Percentiles rank a stretch among this genome's conserved stretches.
Conservation (phyloP, 1,140 invertebrate species). For the Lordiphosa collinella region DNA sequence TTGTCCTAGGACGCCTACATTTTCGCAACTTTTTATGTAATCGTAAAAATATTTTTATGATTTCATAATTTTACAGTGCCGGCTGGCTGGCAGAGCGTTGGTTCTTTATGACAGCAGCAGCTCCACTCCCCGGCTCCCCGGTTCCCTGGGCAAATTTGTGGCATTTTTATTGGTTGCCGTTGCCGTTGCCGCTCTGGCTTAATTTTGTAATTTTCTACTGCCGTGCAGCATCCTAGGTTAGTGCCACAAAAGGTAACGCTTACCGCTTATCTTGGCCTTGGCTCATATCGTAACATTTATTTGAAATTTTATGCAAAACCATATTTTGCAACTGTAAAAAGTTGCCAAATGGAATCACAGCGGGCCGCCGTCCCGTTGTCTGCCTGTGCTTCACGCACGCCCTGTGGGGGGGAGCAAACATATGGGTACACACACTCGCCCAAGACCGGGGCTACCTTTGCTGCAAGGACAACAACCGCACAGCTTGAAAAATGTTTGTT, state of each 20-base stretch:
- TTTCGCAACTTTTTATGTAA: slow-evolving; percentile 72
- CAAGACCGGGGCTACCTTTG: slow-evolving; percentile 56
- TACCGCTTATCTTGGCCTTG: slow-evolving; percentile 54
- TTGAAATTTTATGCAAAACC: slow-evolving; percentile 68
- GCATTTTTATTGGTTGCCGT: slow-evolving; percentile 26
- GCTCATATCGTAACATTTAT: slow-evolving; percentile 45
- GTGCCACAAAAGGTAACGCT: slow-evolving; percentile 38
- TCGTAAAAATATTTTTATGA: slow-evolving; percentile 78
- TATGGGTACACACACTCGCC: slow-evolving; percentile 55
- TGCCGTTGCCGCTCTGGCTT: slow-evolving; percentile 16
- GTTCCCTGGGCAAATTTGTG: slow-evolving; percentile 34
- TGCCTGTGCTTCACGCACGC: slow-evolving; percentile 38
- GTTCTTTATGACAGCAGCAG: slow-evolving; percentile 57
- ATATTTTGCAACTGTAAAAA: slow-evolving; percentile 62
- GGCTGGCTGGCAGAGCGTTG: slow-evolving; percentile 26
- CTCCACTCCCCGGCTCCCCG: slow-evolving; percentile 5
- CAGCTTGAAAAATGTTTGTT: slow-evolving; percentile 78
- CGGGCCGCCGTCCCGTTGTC: slow-evolving; percentile 31
- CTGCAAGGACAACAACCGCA: slow-evolving; percentile 46
- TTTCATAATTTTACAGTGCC: slow-evolving; percentile 75
- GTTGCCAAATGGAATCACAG: slow-evolving; percentile 66
- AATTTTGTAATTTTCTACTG: slow-evolving; percentile 40
- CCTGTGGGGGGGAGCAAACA: slow-evolving; percentile 10
- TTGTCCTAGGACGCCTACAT: slow-evolving; percentile 43
- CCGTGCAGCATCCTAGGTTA: slow-evolving; percentile 10